A percentile compares a stretch with the other conserved stretches of the same genome.
These are phyloP conservation scores for Pelosia muscerda DNA, from an alignment of 2,888 invertebrate species.

Conservation along the genomic window DNA sequence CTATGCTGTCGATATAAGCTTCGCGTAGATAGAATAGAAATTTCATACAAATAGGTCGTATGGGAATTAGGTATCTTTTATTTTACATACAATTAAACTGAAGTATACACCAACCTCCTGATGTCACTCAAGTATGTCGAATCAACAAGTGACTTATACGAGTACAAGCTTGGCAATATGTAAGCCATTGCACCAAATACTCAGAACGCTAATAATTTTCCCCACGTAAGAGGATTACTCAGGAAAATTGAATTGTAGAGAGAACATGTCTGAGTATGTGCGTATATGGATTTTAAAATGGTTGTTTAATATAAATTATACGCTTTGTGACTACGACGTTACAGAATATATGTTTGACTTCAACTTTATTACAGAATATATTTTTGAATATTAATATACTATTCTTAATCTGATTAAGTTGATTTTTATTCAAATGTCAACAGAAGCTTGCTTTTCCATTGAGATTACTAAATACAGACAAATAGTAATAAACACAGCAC, in stretches of 20 bases:
- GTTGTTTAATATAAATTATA: background rate
- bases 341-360: background rate
- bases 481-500: too few species aligned
- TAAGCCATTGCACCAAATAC: conserved; percentile 10
- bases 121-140: background rate
- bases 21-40: too few species aligned
- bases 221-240: conserved; percentile 39
- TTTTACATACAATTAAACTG: background rate
- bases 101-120: background rate
- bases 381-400: background rate
- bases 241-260: conserved; percentile 45
- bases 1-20: background rate
- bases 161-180: conserved; percentile 19
- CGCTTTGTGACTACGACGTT: background rate
- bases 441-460: too few species aligned
- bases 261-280: conserved; percentile 10
- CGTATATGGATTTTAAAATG: background rate
- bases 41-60: background rate
- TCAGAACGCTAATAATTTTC: conserved; percentile 21
- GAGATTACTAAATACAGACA: too few species aligned
- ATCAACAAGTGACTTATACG: conserved; percentile 14
- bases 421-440: too few species aligned
- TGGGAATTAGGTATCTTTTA: background rate
- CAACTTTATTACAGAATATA: too few species aligned
- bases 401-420: background rate